phyloP scores from a whole-genome alignment of 2,888 invertebrate genomes.

The Acronicta alni region DNA sequence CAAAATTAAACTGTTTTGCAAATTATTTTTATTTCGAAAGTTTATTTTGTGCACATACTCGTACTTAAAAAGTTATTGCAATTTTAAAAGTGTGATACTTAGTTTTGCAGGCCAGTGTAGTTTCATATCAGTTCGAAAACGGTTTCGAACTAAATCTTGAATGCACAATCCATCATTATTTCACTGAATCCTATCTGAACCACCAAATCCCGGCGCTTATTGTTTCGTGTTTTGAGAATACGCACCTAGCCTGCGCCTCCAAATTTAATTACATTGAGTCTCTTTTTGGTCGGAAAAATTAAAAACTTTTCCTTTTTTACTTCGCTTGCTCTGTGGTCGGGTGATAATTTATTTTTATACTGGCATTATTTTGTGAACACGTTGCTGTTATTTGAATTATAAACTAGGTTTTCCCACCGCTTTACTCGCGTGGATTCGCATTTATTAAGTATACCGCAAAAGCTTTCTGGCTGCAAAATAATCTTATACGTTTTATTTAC shows the following conservation, averaged over 20 bases:
- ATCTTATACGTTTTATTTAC: neutral
- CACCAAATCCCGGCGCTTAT: conserved; percentile 5
- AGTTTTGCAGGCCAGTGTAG: no score
- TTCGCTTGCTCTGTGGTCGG: conserved; percentile 30
- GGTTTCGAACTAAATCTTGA: conserved; percentile 65
- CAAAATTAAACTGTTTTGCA: no score
- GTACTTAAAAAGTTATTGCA: no score
- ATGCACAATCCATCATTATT: conserved; percentile 51
- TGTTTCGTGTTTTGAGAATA: conserved; percentile 33
- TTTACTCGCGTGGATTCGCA: conserved; percentile 29
- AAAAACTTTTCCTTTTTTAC: conserved; percentile 43
- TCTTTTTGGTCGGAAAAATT: conserved; percentile 50
- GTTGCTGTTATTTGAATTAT: conserved; percentile 46
- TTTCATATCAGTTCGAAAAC: conserved; percentile 65
- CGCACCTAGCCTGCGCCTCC: conserved; percentile 24
- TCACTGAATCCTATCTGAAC: conserved; percentile 37
- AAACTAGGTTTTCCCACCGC: conserved; percentile 29
- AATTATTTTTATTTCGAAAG: no score
- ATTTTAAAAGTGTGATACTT: no score
- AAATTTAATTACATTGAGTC: conserved; percentile 46
- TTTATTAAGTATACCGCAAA: conserved; percentile 27
- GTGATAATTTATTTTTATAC: conserved; percentile 51
- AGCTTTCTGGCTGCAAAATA: conserved; percentile 5
- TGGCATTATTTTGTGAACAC: conserved; percentile 41
- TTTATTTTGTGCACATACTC: no score